Percentiles rank a stretch among this genome's conserved stretches.
Evolutionary conservation across 2,113 vertebrate genomes (phyloP).

Genomic region (Columbina picui): DNA sequence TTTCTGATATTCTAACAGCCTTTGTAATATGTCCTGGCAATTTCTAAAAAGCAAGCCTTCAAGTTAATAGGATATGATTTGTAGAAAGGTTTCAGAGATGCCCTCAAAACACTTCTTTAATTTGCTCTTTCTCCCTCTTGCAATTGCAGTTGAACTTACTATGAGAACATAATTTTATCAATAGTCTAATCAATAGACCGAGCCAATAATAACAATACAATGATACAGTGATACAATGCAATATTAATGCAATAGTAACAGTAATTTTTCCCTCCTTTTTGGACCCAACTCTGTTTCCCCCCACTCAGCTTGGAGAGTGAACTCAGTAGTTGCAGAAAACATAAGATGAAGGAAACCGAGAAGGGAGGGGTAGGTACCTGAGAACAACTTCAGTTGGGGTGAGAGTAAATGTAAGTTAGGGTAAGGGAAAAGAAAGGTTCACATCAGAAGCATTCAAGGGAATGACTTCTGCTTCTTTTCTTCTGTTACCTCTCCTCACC

Average conservation of each 20-base stretch:
- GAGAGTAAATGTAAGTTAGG: not conserved
- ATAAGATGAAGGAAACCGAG: not conserved
- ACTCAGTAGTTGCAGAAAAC: not conserved
- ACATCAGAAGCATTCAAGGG: not conserved
- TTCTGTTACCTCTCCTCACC: not conserved
- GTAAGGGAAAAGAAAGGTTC: not conserved
- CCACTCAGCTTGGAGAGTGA: not conserved
- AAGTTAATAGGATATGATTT: not conserved
- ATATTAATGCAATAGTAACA: not conserved
- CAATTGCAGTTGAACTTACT: not conserved
- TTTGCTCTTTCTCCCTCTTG: not conserved
- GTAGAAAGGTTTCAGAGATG: not conserved
- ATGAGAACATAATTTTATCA: not conserved
- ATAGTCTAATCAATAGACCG: too few relatives aligned
- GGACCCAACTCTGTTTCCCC: not conserved
- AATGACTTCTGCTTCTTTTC: not conserved
- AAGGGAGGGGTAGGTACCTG: not conserved
- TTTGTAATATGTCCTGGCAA: not conserved
- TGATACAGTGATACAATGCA: not conserved
- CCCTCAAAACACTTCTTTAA: not conserved
- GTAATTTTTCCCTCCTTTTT: not conserved
- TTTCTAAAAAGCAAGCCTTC: not conserved
- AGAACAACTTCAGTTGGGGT: not conserved
- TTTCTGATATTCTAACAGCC: not conserved
- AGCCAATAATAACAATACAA: not conserved